A percentile compares a stretch with the other conserved stretches of the same genome.
Conservation (phyloP, 2,113 vertebrate genomes). For the Tympanuchus pallidicinctus region DNA sequence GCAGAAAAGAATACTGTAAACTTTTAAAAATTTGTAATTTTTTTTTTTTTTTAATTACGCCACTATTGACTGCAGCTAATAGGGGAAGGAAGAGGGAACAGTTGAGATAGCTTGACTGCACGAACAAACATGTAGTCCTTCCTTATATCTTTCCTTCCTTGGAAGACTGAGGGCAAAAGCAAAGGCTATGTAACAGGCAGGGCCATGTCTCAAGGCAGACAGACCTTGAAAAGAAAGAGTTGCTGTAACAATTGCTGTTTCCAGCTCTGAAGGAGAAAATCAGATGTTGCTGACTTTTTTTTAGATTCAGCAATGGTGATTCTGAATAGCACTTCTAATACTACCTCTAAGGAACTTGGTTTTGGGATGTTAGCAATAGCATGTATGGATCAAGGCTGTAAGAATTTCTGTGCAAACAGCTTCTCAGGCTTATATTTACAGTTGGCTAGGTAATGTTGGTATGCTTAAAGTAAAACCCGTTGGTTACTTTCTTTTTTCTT, state of each 20-base stretch:
- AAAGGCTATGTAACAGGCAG: background rate
- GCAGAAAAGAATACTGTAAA: background rate
- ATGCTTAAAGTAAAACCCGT: background rate
- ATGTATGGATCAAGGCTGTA: background rate
- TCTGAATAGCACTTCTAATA: background rate
- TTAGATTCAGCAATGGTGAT: background rate
- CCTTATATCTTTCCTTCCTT: background rate
- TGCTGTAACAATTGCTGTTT: background rate
- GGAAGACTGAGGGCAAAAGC: background rate
- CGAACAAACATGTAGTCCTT: background rate
- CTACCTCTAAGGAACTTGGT: background rate
- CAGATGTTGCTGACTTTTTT: background rate
- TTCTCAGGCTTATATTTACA: background rate
- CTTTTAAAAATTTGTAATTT: background rate
- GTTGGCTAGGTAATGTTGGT: background rate
- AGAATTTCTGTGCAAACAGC: background rate
- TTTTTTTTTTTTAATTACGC: background rate
- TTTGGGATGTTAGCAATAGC: background rate
- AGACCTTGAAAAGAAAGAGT: background rate
- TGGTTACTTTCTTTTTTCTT: background rate
- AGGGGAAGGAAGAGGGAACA: background rate
- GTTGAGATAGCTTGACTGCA: background rate
- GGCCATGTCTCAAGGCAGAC: background rate
- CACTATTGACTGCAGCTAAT: background rate
- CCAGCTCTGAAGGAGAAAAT: background rate